These are phyloP conservation scores for Eudemis profundana DNA, from an alignment of 2,888 invertebrate species.

Conservation along the genomic window DNA sequence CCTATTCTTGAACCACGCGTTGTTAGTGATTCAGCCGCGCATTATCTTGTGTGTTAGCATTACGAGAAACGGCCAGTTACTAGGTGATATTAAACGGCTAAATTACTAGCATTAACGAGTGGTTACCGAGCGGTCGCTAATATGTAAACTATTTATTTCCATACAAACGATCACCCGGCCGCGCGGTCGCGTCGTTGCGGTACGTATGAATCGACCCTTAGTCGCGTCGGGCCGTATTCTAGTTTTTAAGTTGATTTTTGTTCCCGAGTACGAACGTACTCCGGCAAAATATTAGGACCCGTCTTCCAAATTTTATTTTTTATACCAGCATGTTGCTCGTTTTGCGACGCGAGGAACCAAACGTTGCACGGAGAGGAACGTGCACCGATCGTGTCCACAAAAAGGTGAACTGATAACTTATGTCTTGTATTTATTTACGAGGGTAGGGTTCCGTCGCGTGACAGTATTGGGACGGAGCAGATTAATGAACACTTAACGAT, in stretches of 20 bases:
- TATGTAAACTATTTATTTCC: too few relatives aligned
- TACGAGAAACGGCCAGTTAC: too few relatives aligned
- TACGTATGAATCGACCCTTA: conserved; percentile 42
- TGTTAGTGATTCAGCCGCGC: too few relatives aligned
- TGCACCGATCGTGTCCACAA: conserved; percentile 72
- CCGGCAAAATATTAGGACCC: conserved; percentile 51
- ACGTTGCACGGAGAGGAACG: conserved; percentile 67
- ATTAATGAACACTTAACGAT: conserved; percentile 75
- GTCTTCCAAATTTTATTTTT: conserved; percentile 67
- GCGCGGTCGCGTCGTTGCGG: too few relatives aligned
- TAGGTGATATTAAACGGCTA: too few relatives aligned
- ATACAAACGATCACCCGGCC: too few relatives aligned
- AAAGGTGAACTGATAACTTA: conserved; percentile 79
- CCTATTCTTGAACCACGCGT: too few relatives aligned
- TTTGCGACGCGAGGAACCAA: conserved; percentile 60
- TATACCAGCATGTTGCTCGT: conserved; percentile 35
- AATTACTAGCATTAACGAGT: too few relatives aligned
- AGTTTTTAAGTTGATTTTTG: conserved; percentile 57
- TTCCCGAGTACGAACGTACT: conserved; percentile 12
- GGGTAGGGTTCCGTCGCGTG: conserved; percentile 56
- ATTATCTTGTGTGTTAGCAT: too few relatives aligned
- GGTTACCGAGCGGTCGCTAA: too few relatives aligned
- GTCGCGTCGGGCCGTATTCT: conserved; percentile 64
- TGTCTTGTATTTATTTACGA: conserved; percentile 71
- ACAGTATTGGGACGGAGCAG: conserved; percentile 75